A percentile compares a stretch with the other conserved stretches of the same genome.
Evolutionary conservation across 2,113 vertebrate species (phyloP).

Genomic region (Verasper variegatus): DNA sequence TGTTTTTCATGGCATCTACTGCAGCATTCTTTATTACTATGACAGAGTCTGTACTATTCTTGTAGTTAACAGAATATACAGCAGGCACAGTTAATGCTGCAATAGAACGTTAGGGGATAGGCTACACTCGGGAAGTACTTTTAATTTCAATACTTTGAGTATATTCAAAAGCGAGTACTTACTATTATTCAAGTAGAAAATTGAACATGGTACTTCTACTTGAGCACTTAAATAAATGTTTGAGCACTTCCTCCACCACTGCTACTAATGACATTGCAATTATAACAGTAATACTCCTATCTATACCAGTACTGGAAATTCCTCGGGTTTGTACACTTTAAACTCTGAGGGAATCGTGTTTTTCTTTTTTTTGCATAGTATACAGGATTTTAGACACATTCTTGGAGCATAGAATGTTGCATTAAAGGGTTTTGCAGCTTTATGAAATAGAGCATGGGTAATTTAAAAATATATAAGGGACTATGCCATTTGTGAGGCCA

Average conservation of each 20-base stretch:
- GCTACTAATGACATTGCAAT: background rate
- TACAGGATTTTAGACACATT: constrained; percentile 9
- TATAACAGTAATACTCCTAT: background rate
- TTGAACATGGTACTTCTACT: too few species aligned
- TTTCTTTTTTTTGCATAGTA: constrained; percentile 55
- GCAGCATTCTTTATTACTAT: too few species aligned
- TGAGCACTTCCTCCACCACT: too few species aligned
- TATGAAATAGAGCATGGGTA: background rate
- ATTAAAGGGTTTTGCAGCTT: constrained; percentile 27
- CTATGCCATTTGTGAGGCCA: background rate
- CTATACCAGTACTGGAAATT: background rate
- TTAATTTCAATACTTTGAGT: too few species aligned
- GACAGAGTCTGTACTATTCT: too few species aligned
- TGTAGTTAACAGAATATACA: too few species aligned
- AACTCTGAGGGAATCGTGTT: constrained; percentile 6
- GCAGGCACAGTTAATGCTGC: too few species aligned
- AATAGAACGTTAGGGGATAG: too few species aligned
- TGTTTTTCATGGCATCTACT: too few species aligned
- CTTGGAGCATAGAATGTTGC: background rate
- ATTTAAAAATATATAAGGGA: background rate
- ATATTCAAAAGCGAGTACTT: background rate
- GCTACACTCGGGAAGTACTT: too few species aligned
- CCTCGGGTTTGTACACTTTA: background rate
- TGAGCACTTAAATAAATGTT: too few species aligned
- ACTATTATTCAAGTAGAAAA: background rate